Base-by-base conservation (phyloP, 2,888 invertebrate species). In the Drosophila glabriapex region DNA sequence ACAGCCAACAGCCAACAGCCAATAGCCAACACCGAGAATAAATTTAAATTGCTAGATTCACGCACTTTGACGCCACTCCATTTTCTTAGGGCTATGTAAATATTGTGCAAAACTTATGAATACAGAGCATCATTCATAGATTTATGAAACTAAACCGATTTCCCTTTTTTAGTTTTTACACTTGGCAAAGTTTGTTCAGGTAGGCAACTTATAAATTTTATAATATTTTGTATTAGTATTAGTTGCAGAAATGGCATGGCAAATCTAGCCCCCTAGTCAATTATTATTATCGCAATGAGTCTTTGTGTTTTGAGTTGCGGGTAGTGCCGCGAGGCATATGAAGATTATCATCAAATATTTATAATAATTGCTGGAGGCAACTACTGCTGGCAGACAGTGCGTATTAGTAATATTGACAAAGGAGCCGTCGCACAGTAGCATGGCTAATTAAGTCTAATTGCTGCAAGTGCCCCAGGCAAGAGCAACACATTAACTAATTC, bases 401-500 rank as follows among this genome's bases (percentile, higher is more conserved):
- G 74, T 68, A 68, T 66, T 68, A 67, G 63, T 68, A 66, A 76
- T 69, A 70, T 70, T 74, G 73, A 54, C 75, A 73, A 69, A 79
- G 66, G 63, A 54, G 53, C 55, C 66, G 35, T 49, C 64, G 41
- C 58, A 37, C 43, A 58, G 65, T 54, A 62, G 58, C 46, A 56
- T 56, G 68, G 53, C 76, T 76, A 88, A 85, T 89, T 88, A 85
- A 60, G 69, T 54, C 76, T 83, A 88, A 85, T 83, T 83, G 78
- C 83, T 71, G 54, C 39, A 31, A 61, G 28, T 64, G 73, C 74
- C 56, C 7, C 28, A 55, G 78, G 72, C 69, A 4, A 39, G n/a
- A 33, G 22, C 55, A 73, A 25, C 66, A 67, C 78, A 85, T 88
- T 76, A 78, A 56, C 73, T 82, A 76, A 88, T 88, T 78, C 55